Evolutionary conservation across 1,140 invertebrate species (phyloP).

Genomic region (Meteorus sp.): DNA sequence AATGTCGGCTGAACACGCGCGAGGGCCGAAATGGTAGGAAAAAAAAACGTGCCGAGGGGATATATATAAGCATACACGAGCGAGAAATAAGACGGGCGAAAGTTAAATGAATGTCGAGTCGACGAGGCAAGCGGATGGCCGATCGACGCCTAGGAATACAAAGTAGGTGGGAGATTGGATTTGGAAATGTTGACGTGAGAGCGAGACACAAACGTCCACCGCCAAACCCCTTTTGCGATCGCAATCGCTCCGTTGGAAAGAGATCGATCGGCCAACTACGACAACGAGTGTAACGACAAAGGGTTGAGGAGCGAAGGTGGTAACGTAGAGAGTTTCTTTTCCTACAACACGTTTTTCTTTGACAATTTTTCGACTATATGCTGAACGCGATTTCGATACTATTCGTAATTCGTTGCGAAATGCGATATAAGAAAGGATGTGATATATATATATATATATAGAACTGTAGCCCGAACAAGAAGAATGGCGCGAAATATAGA

Average conservation of each 20-base stretch:
- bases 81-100: slow-evolving; percentile 29
- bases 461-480: too few relatives aligned
- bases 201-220: background rate
- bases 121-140: slow-evolving; percentile 30
- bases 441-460: slow-evolving; percentile 16
- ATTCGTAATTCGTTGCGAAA: slow-evolving; percentile 9
- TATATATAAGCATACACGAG: too few relatives aligned
- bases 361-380: slow-evolving; percentile 16
- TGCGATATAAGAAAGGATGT: background rate
- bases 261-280: slow-evolving; percentile 17
- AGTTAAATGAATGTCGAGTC: slow-evolving; percentile 32
- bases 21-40: slow-evolving; percentile 2
- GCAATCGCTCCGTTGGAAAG: slow-evolving; percentile 4
- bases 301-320: slow-evolving; percentile 11
- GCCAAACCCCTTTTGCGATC: slow-evolving; percentile 1
- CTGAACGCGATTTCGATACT: slow-evolving; percentile 21
- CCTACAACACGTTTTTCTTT: slow-evolving; percentile 25
- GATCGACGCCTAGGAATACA: slow-evolving; percentile 28
- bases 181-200: slow-evolving; percentile 20
- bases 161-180: slow-evolving; percentile 32
- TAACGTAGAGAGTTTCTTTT: slow-evolving; percentile 7
- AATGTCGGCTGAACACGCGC: slow-evolving; percentile 16
- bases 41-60: background rate
- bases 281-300: too few relatives aligned
- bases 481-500: too few relatives aligned